Evolutionary conservation across 2,888 invertebrate species (phyloP).

Genomic region (Drosophila tanythrix): DNA sequence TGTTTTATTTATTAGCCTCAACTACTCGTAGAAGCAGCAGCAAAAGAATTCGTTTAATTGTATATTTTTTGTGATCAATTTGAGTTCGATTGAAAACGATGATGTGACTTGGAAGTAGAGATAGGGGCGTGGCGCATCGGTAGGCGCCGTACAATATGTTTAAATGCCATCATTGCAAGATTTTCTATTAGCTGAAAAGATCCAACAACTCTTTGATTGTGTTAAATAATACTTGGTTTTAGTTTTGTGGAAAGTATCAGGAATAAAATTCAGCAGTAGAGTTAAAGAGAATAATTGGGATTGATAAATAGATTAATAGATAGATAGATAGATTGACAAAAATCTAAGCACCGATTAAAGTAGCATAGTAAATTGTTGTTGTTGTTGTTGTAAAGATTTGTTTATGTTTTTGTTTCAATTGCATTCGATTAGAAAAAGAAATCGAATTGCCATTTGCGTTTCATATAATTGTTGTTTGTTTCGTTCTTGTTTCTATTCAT

Average conservation of each 20-base stretch:
- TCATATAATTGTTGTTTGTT: constrained; percentile 13
- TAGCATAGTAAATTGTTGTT: constrained; percentile 40
- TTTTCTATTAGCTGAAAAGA: constrained; percentile 51
- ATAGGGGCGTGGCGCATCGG: constrained; percentile 33
- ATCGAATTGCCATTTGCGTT: constrained; percentile 53
- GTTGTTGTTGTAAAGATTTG: constrained; percentile 4
- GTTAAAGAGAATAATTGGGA: constrained; percentile 22
- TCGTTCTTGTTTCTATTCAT: constrained; percentile 2
- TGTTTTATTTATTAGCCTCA: constrained; percentile 47
- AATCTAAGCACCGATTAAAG: constrained; percentile 68
- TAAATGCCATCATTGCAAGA: constrained; percentile 76
- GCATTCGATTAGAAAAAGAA: constrained; percentile 48
- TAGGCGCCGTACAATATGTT: constrained; percentile 43
- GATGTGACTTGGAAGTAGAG: constrained; percentile 65
- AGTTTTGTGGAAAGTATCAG: constrained; percentile 54
- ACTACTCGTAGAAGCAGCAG: constrained; percentile 55
- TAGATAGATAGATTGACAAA: constrained; percentile 22
- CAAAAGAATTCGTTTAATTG: constrained; percentile 27
- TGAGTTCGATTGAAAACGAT: constrained; percentile 18
- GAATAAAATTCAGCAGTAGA: constrained; percentile 69
- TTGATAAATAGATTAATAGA: constrained; percentile 10
- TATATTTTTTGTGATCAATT: constrained; percentile 30
- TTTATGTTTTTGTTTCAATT: constrained; percentile 21
- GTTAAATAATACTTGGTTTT: constrained; percentile 73
- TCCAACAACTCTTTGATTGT: constrained; percentile 67